phyloP scores from a whole-genome alignment of 1,140 invertebrate species.

The Cyclina sinensis region DNA sequence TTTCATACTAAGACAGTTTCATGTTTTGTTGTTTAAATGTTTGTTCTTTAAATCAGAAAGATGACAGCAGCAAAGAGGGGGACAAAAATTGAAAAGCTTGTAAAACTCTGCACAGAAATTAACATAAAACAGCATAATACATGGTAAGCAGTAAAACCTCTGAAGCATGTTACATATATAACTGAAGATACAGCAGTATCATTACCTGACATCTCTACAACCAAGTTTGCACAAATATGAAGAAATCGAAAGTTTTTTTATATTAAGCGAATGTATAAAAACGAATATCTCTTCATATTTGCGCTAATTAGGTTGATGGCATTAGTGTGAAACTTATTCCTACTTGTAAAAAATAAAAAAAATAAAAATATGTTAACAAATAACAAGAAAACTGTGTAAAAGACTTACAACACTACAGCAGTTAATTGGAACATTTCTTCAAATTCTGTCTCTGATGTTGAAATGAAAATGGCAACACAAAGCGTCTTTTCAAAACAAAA shows the following conservation, averaged over 20 bases:
- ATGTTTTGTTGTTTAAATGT: no score
- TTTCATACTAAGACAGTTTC: no score
- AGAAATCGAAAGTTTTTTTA: not conserved
- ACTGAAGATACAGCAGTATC: not conserved
- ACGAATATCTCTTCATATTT: constrained; percentile 41
- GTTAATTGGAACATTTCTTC: not conserved
- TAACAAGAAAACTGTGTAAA: not conserved
- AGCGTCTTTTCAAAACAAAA: not conserved
- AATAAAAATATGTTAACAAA: not conserved
- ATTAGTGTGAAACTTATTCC: not conserved
- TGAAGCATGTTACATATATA: not conserved
- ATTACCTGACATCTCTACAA: no score
- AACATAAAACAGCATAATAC: no score
- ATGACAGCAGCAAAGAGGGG: no score
- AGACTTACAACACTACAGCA: not conserved
- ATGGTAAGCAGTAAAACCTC: no score
- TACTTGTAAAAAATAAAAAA: no score
- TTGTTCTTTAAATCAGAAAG: no score
- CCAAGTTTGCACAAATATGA: constrained; percentile 39
- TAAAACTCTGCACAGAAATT: no score
- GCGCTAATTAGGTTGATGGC: constrained; percentile 40
- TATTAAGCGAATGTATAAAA: not conserved
- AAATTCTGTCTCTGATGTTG: not conserved
- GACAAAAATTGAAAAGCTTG: no score
- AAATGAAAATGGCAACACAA: not conserved